Percentiles rank a stretch among this genome's conserved stretches.
Evolutionary conservation across 2,797 vertebrate species (phyloP).

Genomic region (Fratercula arctica): DNA sequence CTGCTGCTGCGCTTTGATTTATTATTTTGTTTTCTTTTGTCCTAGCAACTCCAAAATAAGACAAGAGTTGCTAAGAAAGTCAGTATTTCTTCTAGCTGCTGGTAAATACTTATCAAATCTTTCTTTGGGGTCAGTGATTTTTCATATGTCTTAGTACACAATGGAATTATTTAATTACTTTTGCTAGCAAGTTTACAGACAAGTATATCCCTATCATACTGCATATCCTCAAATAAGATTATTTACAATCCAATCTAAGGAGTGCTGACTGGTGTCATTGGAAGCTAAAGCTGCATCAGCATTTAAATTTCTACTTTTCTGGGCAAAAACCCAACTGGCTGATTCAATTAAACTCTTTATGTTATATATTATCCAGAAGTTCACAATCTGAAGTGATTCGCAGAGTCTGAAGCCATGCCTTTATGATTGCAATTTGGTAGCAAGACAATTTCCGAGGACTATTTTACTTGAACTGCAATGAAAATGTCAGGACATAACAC

Average conservation of each 20-base stretch:
- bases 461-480: slow-evolving; percentile 78
- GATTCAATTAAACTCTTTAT: slow-evolving; percentile 85
- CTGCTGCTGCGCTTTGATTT: slow-evolving; percentile 9
- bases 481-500: slow-evolving; percentile 74
- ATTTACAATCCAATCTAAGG: slow-evolving; percentile 84
- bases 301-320: slow-evolving; percentile 84
- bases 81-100: slow-evolving; percentile 41
- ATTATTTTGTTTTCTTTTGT: slow-evolving; percentile 39
- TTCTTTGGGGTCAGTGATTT: slow-evolving; percentile 61
- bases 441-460: slow-evolving; percentile 76
- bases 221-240: slow-evolving; percentile 80
- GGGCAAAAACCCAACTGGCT: slow-evolving; percentile 83
- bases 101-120: slow-evolving; percentile 63
- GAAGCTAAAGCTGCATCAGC: slow-evolving; percentile 80
- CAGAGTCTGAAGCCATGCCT: slow-evolving; percentile 75
- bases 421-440: slow-evolving; percentile 83
- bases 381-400: slow-evolving; percentile 79
- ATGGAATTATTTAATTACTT: slow-evolving; percentile 83
- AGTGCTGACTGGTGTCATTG: slow-evolving; percentile 82
- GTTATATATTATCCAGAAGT: slow-evolving; percentile 83
- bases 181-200: slow-evolving; percentile 79
- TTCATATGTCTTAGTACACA: slow-evolving; percentile 73
- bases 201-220: slow-evolving; percentile 67
- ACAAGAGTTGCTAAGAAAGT: slow-evolving; percentile 50
- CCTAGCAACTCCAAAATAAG: slow-evolving; percentile 23